These are phyloP conservation scores for Gambelia wislizenii DNA, from an alignment of 2,797 vertebrate species.

Conservation along the genomic window DNA sequence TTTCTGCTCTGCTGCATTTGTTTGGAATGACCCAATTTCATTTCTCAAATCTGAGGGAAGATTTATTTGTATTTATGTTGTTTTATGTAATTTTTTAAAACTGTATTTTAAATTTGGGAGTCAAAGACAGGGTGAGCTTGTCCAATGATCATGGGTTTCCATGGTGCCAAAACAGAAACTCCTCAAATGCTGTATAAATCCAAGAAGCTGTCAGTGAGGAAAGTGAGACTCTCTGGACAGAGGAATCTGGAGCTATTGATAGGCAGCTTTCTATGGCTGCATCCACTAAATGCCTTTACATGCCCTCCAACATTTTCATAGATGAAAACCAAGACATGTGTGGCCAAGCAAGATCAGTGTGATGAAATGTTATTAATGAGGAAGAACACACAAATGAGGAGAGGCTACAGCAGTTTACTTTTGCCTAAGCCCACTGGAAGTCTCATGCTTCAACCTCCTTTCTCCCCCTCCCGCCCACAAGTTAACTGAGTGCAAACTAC, in stretches of 20 bases:
- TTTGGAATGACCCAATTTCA: rapidly evolving
- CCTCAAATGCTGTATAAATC: constrained; percentile 6
- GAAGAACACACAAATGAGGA: too few species aligned
- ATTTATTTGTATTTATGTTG: neutral
- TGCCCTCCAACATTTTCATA: neutral
- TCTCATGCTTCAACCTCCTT: too few species aligned
- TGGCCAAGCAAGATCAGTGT: too few species aligned
- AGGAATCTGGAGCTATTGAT: neutral
- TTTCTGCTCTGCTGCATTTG: rapidly evolving
- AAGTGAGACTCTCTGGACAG: neutral
- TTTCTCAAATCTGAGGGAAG: neutral
- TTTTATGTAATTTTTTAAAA: neutral
- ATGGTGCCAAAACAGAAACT: constrained; percentile 43
- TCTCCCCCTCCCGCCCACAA: too few species aligned
- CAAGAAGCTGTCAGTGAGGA: constrained; percentile 20
- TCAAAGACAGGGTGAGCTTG: neutral
- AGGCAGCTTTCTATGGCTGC: neutral
- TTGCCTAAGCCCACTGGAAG: too few species aligned
- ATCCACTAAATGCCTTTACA: neutral
- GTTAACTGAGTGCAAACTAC: too few species aligned
- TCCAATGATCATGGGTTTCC: constrained; percentile 4
- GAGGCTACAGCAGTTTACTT: too few species aligned
- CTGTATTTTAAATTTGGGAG: neutral
- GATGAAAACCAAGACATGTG: too few species aligned
- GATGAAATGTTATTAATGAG: too few species aligned